phyloP scores from a whole-genome alignment of 2,113 vertebrate genomes.

The Zosterops pallidus region DNA sequence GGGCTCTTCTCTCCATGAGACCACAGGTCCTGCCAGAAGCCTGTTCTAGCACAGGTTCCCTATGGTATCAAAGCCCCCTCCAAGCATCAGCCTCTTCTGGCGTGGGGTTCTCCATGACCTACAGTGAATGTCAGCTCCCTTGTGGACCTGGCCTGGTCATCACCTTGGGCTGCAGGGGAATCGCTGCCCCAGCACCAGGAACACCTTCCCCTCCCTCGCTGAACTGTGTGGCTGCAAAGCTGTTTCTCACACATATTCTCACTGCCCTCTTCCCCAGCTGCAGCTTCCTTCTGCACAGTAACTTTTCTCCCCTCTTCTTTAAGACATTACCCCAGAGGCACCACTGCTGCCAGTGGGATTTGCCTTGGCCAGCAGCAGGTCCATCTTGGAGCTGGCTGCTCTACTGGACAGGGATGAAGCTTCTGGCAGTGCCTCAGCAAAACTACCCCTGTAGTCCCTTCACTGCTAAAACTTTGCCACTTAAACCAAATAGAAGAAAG shows the following conservation, averaged over 20 bases:
- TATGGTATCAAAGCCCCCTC: background rate
- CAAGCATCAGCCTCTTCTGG: background rate
- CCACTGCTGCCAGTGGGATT: rapidly evolving
- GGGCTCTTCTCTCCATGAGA: too few species aligned
- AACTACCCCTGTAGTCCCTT: background rate
- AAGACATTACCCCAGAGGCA: background rate
- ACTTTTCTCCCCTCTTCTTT: background rate
- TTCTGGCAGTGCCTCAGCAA: background rate
- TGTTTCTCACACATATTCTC: background rate
- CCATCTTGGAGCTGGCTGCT: background rate
- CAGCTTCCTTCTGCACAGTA: background rate
- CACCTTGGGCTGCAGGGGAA: background rate
- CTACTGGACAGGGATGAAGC: background rate
- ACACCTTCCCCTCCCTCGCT: background rate
- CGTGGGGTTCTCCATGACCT: rapidly evolving
- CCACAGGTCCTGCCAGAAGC: background rate
- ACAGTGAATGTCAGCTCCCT: background rate
- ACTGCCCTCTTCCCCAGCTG: background rate
- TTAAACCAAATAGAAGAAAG: background rate
- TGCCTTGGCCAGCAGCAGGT: background rate
- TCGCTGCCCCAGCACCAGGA: background rate
- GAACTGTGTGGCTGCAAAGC: rapidly evolving
- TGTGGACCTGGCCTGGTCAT: background rate
- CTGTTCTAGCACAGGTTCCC: background rate
- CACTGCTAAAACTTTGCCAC: background rate